Conservation (phyloP, 2,113 vertebrate species). For the Tichodroma muraria region DNA sequence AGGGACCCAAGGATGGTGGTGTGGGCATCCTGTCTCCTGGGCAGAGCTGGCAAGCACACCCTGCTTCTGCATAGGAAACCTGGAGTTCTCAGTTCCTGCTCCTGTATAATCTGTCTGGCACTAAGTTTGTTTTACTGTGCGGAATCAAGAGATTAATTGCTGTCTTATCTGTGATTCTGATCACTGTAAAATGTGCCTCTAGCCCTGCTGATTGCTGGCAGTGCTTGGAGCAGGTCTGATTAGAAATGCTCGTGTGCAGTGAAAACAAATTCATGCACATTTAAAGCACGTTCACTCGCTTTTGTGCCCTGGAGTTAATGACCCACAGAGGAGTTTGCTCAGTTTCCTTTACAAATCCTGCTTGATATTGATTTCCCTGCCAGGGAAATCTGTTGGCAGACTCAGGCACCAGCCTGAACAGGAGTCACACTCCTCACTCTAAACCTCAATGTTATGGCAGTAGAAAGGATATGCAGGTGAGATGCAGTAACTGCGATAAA, state of each 20-base stretch:
- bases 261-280: neutral
- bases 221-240: neutral
- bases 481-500: neutral
- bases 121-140: neutral
- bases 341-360: neutral
- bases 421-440: neutral
- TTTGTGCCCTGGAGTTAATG: neutral
- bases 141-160: neutral
- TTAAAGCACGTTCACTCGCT: neutral
- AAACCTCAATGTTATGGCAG: accelerated
- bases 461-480: neutral
- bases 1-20: accelerated
- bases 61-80: neutral
- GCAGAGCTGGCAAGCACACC: neutral
- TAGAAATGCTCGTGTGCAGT: neutral
- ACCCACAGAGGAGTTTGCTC: neutral
- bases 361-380: neutral
- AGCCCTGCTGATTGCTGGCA: neutral
- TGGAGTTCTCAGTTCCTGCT: neutral
- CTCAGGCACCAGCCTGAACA: neutral
- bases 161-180: neutral
- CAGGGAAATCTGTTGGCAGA: neutral
- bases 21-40: neutral
- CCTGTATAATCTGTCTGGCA: neutral
- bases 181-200: neutral